phyloP scores from a whole-genome alignment of 1,140 invertebrate genomes.

The Harlomillsia oculata region DNA sequence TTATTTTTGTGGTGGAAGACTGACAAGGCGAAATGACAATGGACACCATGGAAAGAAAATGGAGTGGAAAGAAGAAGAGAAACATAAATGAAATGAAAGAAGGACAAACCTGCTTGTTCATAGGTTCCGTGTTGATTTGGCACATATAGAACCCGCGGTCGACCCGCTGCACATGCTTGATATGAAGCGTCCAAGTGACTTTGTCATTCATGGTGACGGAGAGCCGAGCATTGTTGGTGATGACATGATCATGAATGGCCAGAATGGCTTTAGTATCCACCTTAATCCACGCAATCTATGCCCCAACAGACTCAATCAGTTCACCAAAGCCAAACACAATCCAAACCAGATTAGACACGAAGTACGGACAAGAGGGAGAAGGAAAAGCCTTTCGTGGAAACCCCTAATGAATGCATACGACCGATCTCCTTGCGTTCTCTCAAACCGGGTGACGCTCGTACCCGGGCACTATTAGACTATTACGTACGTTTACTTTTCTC shows the following conservation, averaged over 20 bases:
- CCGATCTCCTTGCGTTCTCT: too few species aligned
- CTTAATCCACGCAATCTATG: slow-evolving; percentile 36
- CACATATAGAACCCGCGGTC: slow-evolving; percentile 80
- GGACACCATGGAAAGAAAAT: not conserved
- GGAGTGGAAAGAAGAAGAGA: not conserved
- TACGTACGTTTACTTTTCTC: too few species aligned
- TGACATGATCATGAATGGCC: slow-evolving; percentile 83
- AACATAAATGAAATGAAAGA: not conserved
- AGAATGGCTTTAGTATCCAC: slow-evolving; percentile 76
- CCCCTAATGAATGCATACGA: too few species aligned
- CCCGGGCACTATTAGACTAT: too few species aligned
- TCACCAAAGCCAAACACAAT: not conserved
- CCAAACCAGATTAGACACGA: too few species aligned
- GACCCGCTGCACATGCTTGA: slow-evolving; percentile 65
- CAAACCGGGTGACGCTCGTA: too few species aligned
- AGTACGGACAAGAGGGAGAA: too few species aligned
- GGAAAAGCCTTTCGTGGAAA: too few species aligned
- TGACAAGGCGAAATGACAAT: too few species aligned
- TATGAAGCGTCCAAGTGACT: slow-evolving; percentile 77
- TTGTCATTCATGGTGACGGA: slow-evolving; percentile 59
- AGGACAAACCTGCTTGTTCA: slow-evolving; percentile 73
- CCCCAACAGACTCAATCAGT: not conserved
- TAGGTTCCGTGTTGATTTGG: slow-evolving; percentile 86
- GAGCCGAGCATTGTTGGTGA: slow-evolving; percentile 77
- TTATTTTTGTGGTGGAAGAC: too few species aligned